phyloP scores from a whole-genome alignment of 2,888 invertebrate genomes.

The Euzophera pinguis region DNA sequence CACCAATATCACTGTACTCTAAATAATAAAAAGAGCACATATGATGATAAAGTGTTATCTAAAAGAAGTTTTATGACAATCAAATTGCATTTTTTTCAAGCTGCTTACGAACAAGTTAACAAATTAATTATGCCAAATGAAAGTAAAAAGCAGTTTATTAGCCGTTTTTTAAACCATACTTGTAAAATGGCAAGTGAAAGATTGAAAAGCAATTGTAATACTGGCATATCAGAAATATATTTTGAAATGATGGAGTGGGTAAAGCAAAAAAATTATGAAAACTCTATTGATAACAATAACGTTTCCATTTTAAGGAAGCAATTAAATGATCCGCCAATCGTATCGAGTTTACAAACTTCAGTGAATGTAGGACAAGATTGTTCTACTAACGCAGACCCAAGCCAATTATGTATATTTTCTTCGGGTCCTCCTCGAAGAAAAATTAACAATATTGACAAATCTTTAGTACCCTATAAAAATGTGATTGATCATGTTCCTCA shows the following conservation, averaged over 20 bases:
- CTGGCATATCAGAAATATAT: not conserved
- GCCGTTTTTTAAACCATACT: not conserved
- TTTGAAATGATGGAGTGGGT: constrained; percentile 9
- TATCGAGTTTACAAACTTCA: not conserved
- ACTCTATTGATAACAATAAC: not conserved
- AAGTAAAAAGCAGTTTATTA: not conserved
- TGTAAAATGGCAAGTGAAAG: not conserved
- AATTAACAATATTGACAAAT: not conserved
- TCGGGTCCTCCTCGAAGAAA: not conserved
- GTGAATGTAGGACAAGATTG: not conserved
- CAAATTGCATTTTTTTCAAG: constrained; percentile 1
- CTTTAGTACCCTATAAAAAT: not conserved
- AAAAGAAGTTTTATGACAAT: not conserved
- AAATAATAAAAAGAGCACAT: not conserved
- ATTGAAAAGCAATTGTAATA: not conserved
- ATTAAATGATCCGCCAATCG: not conserved
- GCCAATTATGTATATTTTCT: not conserved
- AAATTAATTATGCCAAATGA: not conserved
- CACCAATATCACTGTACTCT: not conserved
- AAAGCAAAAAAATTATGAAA: not conserved
- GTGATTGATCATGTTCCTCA: not conserved
- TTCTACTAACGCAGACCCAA: not conserved
- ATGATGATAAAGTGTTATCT: not conserved
- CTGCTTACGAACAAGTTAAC: not conserved
- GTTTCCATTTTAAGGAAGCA: not conserved